These are phyloP conservation scores for Drosophila kanapiae DNA, from an alignment of 1,140 invertebrate species.

Conservation along the genomic window DNA sequence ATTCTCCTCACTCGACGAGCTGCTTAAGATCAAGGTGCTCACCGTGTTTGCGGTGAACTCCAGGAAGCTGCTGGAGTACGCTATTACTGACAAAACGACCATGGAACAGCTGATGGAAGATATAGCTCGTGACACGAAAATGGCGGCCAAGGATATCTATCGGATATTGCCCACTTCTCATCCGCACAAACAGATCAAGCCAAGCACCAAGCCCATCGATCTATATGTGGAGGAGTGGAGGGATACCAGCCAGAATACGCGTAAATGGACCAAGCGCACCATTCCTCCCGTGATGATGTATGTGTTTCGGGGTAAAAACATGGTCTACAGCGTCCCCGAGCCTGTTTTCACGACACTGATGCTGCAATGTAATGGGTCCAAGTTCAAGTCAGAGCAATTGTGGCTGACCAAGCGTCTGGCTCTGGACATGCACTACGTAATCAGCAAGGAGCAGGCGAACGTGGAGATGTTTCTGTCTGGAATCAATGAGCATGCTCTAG, in stretches of 20 bases:
- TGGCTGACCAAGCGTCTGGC: slow-evolving; percentile 45
- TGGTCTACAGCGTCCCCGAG: slow-evolving; percentile 3
- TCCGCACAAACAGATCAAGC: slow-evolving; percentile 40
- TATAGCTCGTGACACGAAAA: slow-evolving; percentile 44
- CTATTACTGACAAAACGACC: slow-evolving; percentile 86
- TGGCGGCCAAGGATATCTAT: slow-evolving; percentile 12
- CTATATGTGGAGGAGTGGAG: slow-evolving; percentile 69
- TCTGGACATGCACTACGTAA: slow-evolving; percentile 51
- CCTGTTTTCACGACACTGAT: slow-evolving; percentile 27
- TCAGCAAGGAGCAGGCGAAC: slow-evolving; percentile 47
- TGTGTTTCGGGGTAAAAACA: slow-evolving; percentile 27
- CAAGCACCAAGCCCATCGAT: slow-evolving; percentile 44
- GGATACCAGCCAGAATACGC: slow-evolving; percentile 41
- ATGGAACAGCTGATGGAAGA: slow-evolving; percentile 11
- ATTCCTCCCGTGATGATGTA: slow-evolving; percentile 69
- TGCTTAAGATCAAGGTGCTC: slow-evolving; percentile 87
- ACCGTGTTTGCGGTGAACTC: slow-evolving; percentile 88
- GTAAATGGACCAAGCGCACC: slow-evolving; percentile 4
- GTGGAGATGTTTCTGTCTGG: slow-evolving; percentile 46
- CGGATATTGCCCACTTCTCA: slow-evolving; percentile 62
- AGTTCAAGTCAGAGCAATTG: not conserved
- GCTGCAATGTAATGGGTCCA: not conserved
- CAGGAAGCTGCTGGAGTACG: slow-evolving; percentile 86
- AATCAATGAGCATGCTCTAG: slow-evolving; percentile 52
- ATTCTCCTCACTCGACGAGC: slow-evolving; percentile 86